Conservation (phyloP, 2,888 invertebrate species). For the Abscondita cerata region DNA sequence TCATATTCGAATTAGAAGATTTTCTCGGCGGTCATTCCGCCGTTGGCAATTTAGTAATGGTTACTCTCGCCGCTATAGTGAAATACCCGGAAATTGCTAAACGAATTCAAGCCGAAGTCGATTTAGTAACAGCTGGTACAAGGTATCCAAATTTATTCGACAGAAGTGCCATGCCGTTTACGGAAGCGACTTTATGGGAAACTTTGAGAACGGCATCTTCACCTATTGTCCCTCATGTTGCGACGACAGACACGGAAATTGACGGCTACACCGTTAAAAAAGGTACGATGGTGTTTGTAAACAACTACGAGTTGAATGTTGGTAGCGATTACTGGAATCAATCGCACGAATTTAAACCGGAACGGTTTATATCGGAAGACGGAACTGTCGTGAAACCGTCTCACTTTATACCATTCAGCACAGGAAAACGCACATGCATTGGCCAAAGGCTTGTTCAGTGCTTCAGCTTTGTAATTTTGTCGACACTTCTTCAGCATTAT, state of each 20-base stretch:
- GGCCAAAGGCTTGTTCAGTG: slow-evolving; percentile 82
- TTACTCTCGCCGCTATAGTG: slow-evolving; percentile 74
- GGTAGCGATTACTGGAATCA: slow-evolving; percentile 76
- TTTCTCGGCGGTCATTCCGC: slow-evolving; percentile 90
- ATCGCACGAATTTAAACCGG: slow-evolving; percentile 76
- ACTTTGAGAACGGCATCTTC: slow-evolving; percentile 81
- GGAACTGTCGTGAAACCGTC: slow-evolving; percentile 65
- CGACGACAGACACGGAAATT: slow-evolving; percentile 76
- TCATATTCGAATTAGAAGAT: slow-evolving; percentile 84
- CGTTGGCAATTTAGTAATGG: slow-evolving; percentile 83
- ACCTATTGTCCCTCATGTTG: slow-evolving; percentile 90
- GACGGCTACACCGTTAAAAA: slow-evolving; percentile 75
- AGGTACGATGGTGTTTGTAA: slow-evolving; percentile 83
- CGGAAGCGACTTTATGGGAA: slow-evolving; percentile 83
- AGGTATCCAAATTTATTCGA: slow-evolving; percentile 71
- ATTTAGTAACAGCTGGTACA: slow-evolving; percentile 63
- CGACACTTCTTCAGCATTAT: slow-evolving; percentile 75
- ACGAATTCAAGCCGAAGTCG: slow-evolving; percentile 74
- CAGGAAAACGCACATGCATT: slow-evolving; percentile 86
- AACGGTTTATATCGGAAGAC: slow-evolving; percentile 67
- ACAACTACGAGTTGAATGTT: slow-evolving; percentile 82
- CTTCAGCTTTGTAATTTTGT: slow-evolving; percentile 76
- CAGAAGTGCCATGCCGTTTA: slow-evolving; percentile 74
- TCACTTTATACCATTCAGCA: slow-evolving; percentile 85
- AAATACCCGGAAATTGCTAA: slow-evolving; percentile 70